A percentile compares a stretch with the other conserved stretches of the same genome.
phyloP scores from a whole-genome alignment of 1,140 invertebrate species.

The Chymomyza costata region DNA sequence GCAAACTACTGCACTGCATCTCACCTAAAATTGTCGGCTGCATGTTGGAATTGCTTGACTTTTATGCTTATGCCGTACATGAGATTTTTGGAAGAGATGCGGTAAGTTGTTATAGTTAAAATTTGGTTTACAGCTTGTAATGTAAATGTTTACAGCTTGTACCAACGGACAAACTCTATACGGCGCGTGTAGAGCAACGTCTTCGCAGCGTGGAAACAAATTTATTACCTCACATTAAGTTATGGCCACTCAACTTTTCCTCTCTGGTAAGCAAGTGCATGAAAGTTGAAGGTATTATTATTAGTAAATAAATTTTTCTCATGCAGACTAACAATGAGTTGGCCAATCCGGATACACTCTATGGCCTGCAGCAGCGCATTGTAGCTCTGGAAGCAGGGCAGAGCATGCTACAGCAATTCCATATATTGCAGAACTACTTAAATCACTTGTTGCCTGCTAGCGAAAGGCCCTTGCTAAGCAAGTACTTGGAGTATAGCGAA shows the following conservation, averaged over 20 bases:
- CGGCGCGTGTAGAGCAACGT: conserved; percentile 82
- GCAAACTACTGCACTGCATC: conserved; percentile 91
- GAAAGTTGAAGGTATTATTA: no score
- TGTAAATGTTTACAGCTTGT: conserved; percentile 60
- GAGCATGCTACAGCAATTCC: conserved; percentile 91
- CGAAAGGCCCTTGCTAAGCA: conserved; percentile 73
- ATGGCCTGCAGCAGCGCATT: conserved; percentile 89
- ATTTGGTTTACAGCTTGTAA: conserved; percentile 1
- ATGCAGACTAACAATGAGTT: conserved; percentile 78
- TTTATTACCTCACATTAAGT: conserved; percentile 70
- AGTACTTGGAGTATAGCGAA: conserved; percentile 76
- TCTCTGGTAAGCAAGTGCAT: conserved; percentile 54
- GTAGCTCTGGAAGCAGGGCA: conserved; percentile 94
- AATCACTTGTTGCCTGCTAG: conserved; percentile 80
- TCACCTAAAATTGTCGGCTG: conserved; percentile 92
- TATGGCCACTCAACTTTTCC: conserved; percentile 71
- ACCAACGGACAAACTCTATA: conserved; percentile 79
- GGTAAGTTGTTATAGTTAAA: conserved; percentile 76
- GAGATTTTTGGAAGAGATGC: conserved; percentile 90
- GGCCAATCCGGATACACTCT: conserved; percentile 82
- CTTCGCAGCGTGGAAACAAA: conserved; percentile 86
- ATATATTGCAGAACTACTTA: conserved; percentile 88
- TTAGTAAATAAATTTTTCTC: background rate
- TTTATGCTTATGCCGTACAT: conserved; percentile 94
- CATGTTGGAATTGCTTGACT: conserved; percentile 96